A percentile compares a stretch with the other conserved stretches of the same genome.
phyloP scores from a whole-genome alignment of 2,113 vertebrate genomes.

The Antechinus flavipes region DNA sequence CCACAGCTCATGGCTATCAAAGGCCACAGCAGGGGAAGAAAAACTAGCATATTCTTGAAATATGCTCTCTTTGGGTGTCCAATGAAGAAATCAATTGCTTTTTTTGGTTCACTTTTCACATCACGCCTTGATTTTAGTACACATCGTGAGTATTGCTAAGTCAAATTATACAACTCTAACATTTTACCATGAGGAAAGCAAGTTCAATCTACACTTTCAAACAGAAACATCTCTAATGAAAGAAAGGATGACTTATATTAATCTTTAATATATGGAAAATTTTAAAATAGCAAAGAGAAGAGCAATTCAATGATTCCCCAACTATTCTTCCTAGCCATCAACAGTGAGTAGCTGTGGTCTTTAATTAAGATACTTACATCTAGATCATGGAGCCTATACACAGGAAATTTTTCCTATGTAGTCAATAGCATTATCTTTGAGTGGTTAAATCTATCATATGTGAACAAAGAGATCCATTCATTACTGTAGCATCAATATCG shows the following conservation, averaged over 20 bases:
- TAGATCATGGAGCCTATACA: background rate
- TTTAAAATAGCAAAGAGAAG: background rate
- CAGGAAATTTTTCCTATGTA: background rate
- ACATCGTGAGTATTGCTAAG: background rate
- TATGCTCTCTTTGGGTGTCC: constrained; percentile 28
- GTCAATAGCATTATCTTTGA: background rate
- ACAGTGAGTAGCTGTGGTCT: background rate
- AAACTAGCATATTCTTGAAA: background rate
- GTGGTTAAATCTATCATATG: background rate
- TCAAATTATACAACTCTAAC: constrained; percentile 11
- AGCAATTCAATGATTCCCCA: background rate
- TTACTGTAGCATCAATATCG: background rate
- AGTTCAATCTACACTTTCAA: background rate
- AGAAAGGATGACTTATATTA: background rate
- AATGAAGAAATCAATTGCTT: constrained; percentile 32
- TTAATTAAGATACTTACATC: background rate
- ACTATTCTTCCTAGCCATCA: background rate
- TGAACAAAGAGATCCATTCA: background rate
- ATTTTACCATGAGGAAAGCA: background rate
- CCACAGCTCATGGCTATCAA: background rate
- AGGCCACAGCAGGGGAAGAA: constrained; percentile 11
- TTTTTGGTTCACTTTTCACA: background rate
- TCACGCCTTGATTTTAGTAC: background rate
- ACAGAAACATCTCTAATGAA: background rate
- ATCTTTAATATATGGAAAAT: background rate